phyloP scores from a whole-genome alignment of 2,888 invertebrate species.

The Uropetala carovei region DNA sequence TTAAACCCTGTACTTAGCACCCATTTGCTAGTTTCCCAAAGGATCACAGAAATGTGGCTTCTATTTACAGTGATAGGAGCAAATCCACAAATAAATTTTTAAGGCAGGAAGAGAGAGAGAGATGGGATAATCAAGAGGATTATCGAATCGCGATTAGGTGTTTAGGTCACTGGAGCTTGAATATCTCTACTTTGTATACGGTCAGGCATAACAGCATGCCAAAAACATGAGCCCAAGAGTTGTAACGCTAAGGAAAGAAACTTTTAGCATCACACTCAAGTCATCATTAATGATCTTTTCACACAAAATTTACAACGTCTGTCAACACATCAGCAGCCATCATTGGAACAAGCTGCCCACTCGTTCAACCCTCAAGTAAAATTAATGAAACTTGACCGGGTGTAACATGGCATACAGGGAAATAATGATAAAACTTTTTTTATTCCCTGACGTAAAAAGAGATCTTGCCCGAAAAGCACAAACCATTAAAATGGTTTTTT shows the following conservation, averaged over 20 bases:
- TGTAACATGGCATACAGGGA: slow-evolving; percentile 27
- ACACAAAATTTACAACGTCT: not conserved
- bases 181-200: not conserved
- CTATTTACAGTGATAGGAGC: slow-evolving; percentile 51
- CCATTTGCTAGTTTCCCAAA: slow-evolving; percentile 43
- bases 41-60: slow-evolving; percentile 58
- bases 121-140: not conserved
- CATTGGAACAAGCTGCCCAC: not conserved
- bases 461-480: slow-evolving; percentile 30
- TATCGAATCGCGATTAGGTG: not conserved
- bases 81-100: slow-evolving; percentile 15
- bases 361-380: not conserved
- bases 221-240: not conserved
- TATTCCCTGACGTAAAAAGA: slow-evolving; percentile 41
- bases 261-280: not conserved
- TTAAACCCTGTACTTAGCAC: slow-evolving; percentile 51
- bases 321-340: not conserved
- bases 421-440: slow-evolving; percentile 1
- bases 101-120: not conserved
- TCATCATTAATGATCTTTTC: not conserved
- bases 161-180: slow-evolving; percentile 48
- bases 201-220: slow-evolving; percentile 31
- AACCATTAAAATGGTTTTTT: not conserved
- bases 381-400: not conserved
- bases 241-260: not conserved